Conservation (phyloP, 2,797 vertebrate genomes). For the Benthosema pterotum region DNA sequence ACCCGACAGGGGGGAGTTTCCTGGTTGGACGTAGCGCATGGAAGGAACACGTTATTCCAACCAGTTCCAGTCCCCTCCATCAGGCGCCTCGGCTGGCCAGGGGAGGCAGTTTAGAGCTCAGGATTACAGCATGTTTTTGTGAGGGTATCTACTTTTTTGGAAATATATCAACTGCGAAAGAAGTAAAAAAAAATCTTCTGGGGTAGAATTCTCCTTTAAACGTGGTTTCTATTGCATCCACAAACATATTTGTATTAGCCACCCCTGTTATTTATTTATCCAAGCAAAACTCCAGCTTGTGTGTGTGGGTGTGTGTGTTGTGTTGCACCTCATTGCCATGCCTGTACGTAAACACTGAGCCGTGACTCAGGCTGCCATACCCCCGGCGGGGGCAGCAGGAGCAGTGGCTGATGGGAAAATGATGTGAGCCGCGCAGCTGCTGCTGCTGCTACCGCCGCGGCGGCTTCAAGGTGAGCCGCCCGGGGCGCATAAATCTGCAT, state of each 20-base stretch:
- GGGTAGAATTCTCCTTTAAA: too few relatives aligned
- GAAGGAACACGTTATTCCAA: too few relatives aligned
- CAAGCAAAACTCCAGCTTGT: too few relatives aligned
- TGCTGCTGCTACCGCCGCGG: conserved; percentile 67
- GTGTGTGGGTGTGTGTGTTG: neutral
- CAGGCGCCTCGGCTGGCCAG: too few relatives aligned
- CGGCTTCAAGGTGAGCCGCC: conserved; percentile 73
- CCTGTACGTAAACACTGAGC: conserved; percentile 54
- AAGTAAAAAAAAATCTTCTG: too few relatives aligned
- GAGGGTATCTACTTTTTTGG: too few relatives aligned
- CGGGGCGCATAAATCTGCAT: conserved; percentile 75
- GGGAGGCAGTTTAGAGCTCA: too few relatives aligned
- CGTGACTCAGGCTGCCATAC: conserved; percentile 66
- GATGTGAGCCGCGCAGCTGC: conserved; percentile 70
- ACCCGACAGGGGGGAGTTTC: too few relatives aligned
- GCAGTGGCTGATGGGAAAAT: conserved; percentile 68
- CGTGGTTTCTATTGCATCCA: neutral
- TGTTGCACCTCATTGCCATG: conserved; percentile 62
- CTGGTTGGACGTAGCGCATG: too few relatives aligned
- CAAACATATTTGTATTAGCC: conserved; percentile 19
- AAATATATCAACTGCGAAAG: too few relatives aligned
- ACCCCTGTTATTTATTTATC: conserved; percentile 5
- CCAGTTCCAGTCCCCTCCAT: too few relatives aligned
- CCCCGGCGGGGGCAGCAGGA: conserved; percentile 41
- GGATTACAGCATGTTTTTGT: too few relatives aligned